phyloP scores from a whole-genome alignment of 2,797 vertebrate genomes.

The Lepidocolaptes lacrymiger region DNA sequence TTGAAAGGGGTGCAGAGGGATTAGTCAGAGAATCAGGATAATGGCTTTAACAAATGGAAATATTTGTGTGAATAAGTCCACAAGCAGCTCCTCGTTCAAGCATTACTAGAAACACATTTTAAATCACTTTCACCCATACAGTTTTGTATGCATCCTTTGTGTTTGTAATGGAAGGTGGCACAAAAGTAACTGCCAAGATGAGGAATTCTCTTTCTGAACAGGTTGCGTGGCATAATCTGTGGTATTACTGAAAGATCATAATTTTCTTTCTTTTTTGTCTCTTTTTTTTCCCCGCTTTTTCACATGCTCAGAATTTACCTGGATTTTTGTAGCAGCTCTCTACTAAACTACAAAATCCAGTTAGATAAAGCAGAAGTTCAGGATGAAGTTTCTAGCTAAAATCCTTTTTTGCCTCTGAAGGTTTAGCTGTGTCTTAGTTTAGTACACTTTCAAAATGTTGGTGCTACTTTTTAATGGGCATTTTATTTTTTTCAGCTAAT shows the following conservation, averaged over 20 bases:
- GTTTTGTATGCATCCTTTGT: not conserved
- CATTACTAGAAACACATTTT: constrained; percentile 9
- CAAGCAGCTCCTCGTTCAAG: not conserved
- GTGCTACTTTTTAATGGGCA: not conserved
- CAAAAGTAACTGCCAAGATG: not conserved
- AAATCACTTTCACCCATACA: not conserved
- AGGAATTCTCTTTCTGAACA: not conserved
- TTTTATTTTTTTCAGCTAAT: constrained; percentile 29
- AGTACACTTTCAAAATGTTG: not conserved
- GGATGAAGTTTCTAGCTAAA: not conserved
- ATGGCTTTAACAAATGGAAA: constrained; percentile 29
- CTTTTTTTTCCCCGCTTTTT: not conserved
- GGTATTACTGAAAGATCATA: not conserved
- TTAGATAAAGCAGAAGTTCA: not conserved
- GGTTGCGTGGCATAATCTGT: not conserved
- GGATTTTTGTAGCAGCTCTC: not conserved
- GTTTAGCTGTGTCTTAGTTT: not conserved
- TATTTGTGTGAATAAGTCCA: not conserved
- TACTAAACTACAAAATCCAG: not conserved
- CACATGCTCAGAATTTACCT: not conserved
- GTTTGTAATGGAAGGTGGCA: not conserved
- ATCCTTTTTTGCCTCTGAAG: not conserved
- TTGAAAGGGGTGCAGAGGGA: not conserved
- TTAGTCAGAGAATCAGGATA: not conserved
- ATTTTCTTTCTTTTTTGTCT: not conserved